These are phyloP conservation scores for Cetoscarus ocellatus DNA, from an alignment of 2,797 vertebrate species.

Conservation along the genomic window DNA sequence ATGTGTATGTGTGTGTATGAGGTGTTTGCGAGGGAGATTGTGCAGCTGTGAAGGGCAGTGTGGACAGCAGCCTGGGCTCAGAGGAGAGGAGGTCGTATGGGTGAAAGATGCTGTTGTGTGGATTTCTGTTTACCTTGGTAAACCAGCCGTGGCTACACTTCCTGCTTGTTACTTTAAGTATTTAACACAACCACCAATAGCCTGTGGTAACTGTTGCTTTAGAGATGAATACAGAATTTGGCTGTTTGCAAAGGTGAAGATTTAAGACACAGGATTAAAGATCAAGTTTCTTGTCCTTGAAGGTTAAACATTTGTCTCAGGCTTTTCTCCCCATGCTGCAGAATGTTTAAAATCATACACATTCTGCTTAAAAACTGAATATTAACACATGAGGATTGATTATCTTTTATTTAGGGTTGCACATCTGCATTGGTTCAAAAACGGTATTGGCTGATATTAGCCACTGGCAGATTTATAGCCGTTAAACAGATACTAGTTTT, in stretches of 20 bases:
- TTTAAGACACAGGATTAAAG: not conserved
- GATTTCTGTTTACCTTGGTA: slow-evolving; percentile 73
- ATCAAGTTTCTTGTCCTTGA: too few relatives aligned
- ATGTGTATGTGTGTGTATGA: slow-evolving; percentile 30
- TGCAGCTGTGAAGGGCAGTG: slow-evolving; percentile 75
- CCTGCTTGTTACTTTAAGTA: slow-evolving; percentile 69
- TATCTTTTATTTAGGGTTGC: too few relatives aligned
- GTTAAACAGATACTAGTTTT: too few relatives aligned
- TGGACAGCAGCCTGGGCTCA: slow-evolving; percentile 66
- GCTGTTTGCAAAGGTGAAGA: slow-evolving; percentile 5
- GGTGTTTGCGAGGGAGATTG: slow-evolving; percentile 76
- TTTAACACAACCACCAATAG: slow-evolving; percentile 59
- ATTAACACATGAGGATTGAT: too few relatives aligned
- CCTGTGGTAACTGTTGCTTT: slow-evolving; percentile 41
- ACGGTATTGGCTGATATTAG: too few relatives aligned
- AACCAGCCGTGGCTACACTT: slow-evolving; percentile 72
- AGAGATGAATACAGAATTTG: not conserved
- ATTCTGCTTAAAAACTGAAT: too few relatives aligned
- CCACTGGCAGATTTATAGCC: too few relatives aligned
- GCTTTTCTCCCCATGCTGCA: too few relatives aligned
- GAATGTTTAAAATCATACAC: too few relatives aligned
- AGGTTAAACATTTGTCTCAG: too few relatives aligned
- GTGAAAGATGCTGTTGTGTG: slow-evolving; percentile 81
- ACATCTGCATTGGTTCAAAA: too few relatives aligned
- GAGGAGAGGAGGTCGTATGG: slow-evolving; percentile 52